A percentile compares a stretch with the other conserved stretches of the same genome.
These are phyloP conservation scores for Phalacrocorax aristotelis DNA, from an alignment of 2,113 vertebrate genomes.

Conservation along the genomic window DNA sequence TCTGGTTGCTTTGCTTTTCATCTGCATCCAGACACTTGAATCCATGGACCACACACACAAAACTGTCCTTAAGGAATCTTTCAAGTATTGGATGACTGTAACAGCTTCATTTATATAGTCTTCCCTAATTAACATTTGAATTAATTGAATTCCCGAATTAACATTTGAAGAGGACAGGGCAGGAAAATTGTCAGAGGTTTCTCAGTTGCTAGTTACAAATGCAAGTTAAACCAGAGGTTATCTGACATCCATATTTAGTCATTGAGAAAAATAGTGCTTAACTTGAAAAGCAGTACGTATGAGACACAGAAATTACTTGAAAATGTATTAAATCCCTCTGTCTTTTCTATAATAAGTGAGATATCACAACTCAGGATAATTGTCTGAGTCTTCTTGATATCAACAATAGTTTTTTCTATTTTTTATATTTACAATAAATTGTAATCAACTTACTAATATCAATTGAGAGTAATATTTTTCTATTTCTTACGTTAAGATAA, in stretches of 20 bases:
- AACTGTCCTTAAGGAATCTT: neutral
- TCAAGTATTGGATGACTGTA: neutral
- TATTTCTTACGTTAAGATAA: neutral
- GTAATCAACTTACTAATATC: no score
- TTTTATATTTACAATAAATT: no score
- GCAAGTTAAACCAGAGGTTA: neutral
- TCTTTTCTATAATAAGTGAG: neutral
- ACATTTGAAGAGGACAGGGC: neutral
- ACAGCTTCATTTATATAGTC: neutral
- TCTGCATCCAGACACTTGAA: neutral
- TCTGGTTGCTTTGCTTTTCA: slow-evolving; percentile 7
- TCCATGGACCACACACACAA: neutral
- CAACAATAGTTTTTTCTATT: neutral
- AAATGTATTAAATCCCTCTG: neutral
- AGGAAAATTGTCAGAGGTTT: neutral
- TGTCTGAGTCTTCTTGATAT: neutral
- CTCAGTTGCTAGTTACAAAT: neutral
- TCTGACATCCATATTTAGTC: neutral
- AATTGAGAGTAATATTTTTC: no score
- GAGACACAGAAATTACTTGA: neutral
- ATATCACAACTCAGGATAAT: neutral
- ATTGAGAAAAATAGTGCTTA: neutral
- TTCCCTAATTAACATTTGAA: neutral
- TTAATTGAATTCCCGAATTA: neutral
- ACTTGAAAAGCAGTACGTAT: neutral